A percentile compares a stretch with the other conserved stretches of the same genome.
Conservation (phyloP, 2,888 invertebrate species). For the Cecidostiba fungosa region DNA sequence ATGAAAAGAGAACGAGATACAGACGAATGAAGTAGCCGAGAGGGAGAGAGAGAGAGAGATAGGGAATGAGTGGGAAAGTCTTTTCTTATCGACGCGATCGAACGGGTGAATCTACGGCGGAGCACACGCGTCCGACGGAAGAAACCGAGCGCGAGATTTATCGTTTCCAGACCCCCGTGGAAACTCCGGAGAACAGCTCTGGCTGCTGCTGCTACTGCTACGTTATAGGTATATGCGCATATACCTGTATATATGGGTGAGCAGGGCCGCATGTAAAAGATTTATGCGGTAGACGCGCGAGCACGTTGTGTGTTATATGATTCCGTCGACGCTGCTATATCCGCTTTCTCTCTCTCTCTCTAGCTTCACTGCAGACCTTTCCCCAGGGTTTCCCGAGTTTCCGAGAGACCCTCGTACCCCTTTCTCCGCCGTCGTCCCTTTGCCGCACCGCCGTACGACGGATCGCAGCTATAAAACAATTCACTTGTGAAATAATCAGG, state of each 20-base stretch:
- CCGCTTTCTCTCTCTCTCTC: constrained; percentile 1
- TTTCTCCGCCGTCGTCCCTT: neutral
- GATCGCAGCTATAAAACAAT: constrained; percentile 43
- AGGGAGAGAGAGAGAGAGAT: neutral
- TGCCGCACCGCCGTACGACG: neutral
- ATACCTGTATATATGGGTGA: constrained; percentile 5
- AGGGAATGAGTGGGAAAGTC: constrained; percentile 18
- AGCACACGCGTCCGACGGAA: constrained; percentile 16
- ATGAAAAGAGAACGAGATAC: constrained; percentile 10
- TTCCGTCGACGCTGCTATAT: constrained; percentile 47
- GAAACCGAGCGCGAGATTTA: constrained; percentile 56
- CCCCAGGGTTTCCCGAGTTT: constrained; percentile 24
- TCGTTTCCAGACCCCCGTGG: constrained; percentile 25
- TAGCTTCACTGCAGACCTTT: neutral
- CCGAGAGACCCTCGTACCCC: neutral
- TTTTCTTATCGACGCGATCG: constrained; percentile 58
- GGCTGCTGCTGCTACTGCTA: neutral
- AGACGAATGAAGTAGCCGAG: neutral
- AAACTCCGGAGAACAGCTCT: constrained; percentile 14
- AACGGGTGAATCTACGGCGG: constrained; percentile 55
- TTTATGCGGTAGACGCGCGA: constrained; percentile 53
- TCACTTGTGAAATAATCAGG: constrained; percentile 59
- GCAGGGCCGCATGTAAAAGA: constrained; percentile 48
- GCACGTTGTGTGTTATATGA: constrained; percentile 49
- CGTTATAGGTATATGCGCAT: neutral